A percentile compares a stretch with the other conserved stretches of the same genome.
phyloP scores from a whole-genome alignment of 2,888 invertebrate species.

The Apotomis capreana region DNA sequence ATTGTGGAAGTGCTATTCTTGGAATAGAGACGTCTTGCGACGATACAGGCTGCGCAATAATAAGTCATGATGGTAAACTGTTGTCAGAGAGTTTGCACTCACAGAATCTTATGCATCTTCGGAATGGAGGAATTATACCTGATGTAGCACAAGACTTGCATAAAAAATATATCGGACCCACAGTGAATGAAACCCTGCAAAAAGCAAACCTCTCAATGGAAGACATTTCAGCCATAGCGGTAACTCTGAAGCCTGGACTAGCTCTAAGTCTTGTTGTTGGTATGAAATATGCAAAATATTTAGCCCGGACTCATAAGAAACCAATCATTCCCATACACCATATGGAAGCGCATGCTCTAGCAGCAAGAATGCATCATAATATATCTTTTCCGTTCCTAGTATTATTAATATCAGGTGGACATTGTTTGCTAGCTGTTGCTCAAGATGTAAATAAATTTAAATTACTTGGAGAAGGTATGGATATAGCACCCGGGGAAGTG shows the following conservation, averaged over 20 bases:
- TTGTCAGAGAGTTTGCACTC: constrained; percentile 92
- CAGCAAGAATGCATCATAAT: constrained; percentile 88
- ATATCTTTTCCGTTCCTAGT: constrained; percentile 94
- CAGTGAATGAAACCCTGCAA: constrained; percentile 87
- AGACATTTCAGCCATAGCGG: constrained; percentile 93
- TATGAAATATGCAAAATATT: constrained; percentile 90
- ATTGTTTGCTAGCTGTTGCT: constrained; percentile 92
- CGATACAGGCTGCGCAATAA: constrained; percentile 97
- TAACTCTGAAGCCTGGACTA: constrained; percentile 94
- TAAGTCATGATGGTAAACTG: constrained; percentile 88
- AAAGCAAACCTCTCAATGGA: constrained; percentile 84
- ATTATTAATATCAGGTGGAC: constrained; percentile 96
- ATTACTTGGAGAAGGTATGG: constrained; percentile 90
- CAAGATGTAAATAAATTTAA: constrained; percentile 89
- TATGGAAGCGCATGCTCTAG: constrained; percentile 99
- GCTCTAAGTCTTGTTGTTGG: constrained; percentile 91
- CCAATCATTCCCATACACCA: constrained; percentile 99
- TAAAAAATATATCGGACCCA: constrained; percentile 87
- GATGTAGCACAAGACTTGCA: constrained; percentile 94
- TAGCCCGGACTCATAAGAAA: constrained; percentile 86
- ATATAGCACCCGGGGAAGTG: constrained; percentile 96
- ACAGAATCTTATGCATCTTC: constrained; percentile 89
- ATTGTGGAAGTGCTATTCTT: constrained; percentile 76
- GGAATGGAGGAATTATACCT: constrained; percentile 95
- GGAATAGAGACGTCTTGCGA: constrained; percentile 99